Evolutionary conservation across 1,140 invertebrate genomes (phyloP).

Genomic region (Atta texana): DNA sequence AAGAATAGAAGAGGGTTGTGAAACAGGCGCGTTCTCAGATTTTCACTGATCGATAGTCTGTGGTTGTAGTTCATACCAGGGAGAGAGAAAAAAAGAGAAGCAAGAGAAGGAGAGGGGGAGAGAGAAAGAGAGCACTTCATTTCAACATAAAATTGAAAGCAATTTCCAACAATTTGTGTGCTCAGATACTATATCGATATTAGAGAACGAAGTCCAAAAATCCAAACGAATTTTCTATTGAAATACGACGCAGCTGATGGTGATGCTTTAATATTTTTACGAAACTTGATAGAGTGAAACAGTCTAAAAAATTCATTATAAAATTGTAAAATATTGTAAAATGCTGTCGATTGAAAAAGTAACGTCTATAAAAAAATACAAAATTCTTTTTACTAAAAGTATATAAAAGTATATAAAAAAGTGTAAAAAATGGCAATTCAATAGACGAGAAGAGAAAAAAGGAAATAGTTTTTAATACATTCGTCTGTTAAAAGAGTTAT

Average conservation of each 20-base stretch:
- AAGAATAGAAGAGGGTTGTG: neutral
- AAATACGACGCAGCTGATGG: neutral
- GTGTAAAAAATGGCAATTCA: neutral
- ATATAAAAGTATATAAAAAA: slow-evolving; percentile 20
- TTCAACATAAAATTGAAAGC: slow-evolving; percentile 59
- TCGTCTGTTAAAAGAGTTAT: neutral
- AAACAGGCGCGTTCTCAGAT: slow-evolving; percentile 21
- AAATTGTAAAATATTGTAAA: slow-evolving; percentile 32
- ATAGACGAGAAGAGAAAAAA: neutral
- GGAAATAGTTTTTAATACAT: neutral
- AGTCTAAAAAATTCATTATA: neutral
- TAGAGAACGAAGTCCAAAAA: slow-evolving; percentile 37
- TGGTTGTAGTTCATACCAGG: slow-evolving; percentile 33
- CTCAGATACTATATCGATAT: neutral
- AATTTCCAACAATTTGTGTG: slow-evolving; percentile 10
- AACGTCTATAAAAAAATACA: neutral
- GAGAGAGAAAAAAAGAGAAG: too few relatives aligned
- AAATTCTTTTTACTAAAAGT: slow-evolving; percentile 7
- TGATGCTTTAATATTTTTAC: slow-evolving; percentile 7
- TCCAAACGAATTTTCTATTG: slow-evolving; percentile 11
- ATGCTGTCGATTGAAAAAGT: neutral
- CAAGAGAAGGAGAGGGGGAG: neutral
- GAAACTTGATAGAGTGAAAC: slow-evolving; percentile 8
- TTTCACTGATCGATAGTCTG: slow-evolving; percentile 61
- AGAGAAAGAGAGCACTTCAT: slow-evolving; percentile 6